Evolutionary conservation across 2,113 vertebrate genomes (phyloP), one percentile per base, ranked within the genome.

Genomic region (Lanius ludovicianus): DNA sequence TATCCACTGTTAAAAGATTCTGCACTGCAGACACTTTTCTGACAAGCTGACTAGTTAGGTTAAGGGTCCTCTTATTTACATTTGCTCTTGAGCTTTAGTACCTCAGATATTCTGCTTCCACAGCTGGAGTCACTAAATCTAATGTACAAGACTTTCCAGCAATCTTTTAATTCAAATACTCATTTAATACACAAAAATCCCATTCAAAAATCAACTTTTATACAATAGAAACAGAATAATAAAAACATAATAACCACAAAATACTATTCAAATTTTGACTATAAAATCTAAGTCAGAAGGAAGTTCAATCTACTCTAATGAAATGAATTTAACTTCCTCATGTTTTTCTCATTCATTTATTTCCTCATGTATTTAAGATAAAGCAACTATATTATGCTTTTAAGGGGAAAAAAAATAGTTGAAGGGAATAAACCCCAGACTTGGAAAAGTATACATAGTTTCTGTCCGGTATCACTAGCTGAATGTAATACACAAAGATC

Each of bases 51-150:
- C 65, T 96, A 64, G 84, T 93, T 77, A 79, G 84, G 86, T 95
- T 94, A 95, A 95, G 69, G 92, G 82, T 94, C 75, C 5, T 71
- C 87, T 89, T 89, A 77, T 96, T 96, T 96, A 81, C 68, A 81
- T 94, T 97, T 91, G 69, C 59, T 91, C 91, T 91, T 85, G 57
- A 94, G 68, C 55, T 93, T 86, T 53, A 90, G 17, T 62, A 70
- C 15, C 44, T 81, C 64, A 79, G 28, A 86, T 67, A 92, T 56
- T 92, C 75, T 74, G 21, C 77, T 75, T 93, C 78, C 7, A 39
- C 42, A 62, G 25, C 5, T 55, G 41, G 39, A 77, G 33, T 57
- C 62, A 84, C 81, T 76, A 67, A 73, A 87, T 74, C 11, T 56
- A 68, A 86, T 31, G 15, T 55, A 91, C 17, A 59, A 3, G 10